Conservation (phyloP, 1,140 invertebrate genomes). For the Marisa cornuarietis region DNA sequence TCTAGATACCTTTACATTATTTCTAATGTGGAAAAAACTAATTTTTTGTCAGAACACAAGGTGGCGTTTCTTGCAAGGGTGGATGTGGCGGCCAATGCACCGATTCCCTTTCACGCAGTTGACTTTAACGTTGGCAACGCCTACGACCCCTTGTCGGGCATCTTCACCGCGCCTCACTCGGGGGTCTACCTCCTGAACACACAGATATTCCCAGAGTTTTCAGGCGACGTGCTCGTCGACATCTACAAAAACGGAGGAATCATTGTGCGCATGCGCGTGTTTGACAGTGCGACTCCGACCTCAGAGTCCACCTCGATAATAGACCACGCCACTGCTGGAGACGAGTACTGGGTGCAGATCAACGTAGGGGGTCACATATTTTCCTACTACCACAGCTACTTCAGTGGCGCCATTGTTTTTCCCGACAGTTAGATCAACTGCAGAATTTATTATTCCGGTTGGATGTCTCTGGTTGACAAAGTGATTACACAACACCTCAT, state of each 20-base stretch:
- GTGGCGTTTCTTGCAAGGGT: not conserved
- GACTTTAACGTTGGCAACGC: conserved; percentile 8
- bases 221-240: conserved; percentile 1
- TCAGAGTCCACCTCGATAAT: not conserved
- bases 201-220: not conserved
- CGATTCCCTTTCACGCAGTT: not conserved
- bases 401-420: not conserved
- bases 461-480: too few species aligned
- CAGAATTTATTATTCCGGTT: too few species aligned
- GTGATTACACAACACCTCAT: too few species aligned
- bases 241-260: not conserved
- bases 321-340: not conserved
- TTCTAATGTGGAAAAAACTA: too few species aligned
- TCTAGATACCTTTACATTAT: too few species aligned
- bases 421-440: not conserved
- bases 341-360: not conserved
- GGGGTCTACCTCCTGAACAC: not conserved
- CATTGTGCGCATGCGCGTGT: not conserved
- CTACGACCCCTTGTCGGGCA: not conserved
- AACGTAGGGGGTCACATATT: not conserved
- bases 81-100: not conserved
- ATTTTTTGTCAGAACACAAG: not conserved
- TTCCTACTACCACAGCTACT: not conserved
- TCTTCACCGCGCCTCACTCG: not conserved
- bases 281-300: not conserved